These are phyloP conservation scores for Cyprinus carpio DNA, from an alignment of 2,113 vertebrate species.

Conservation along the genomic window DNA sequence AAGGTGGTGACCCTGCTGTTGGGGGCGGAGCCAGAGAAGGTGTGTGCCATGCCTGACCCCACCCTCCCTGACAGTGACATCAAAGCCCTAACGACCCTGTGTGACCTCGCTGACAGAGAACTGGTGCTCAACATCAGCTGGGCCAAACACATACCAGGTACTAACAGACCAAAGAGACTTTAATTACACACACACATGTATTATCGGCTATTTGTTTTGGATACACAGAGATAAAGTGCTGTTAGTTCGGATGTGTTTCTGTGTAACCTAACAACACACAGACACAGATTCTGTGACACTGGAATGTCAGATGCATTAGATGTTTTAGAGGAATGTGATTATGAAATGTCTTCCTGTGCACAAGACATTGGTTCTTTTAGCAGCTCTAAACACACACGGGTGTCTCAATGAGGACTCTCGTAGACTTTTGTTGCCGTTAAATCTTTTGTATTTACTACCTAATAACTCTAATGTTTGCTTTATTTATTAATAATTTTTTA, in stretches of 20 bases:
- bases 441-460: neutral
- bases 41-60: slow-evolving; percentile 98
- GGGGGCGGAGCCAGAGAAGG: slow-evolving; percentile 95
- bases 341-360: neutral
- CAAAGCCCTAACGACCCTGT: slow-evolving; percentile 97
- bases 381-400: neutral
- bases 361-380: neutral
- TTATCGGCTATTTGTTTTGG: slow-evolving; percentile 28
- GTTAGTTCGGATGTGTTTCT: slow-evolving; percentile 27
- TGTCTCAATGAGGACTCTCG: neutral
- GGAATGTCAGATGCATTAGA: neutral
- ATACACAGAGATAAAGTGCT: slow-evolving; percentile 19
- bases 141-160: slow-evolving; percentile 99
- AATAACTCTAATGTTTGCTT: neutral
- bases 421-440: neutral
- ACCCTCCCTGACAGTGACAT: slow-evolving; percentile 96
- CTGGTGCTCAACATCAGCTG: slow-evolving; percentile 98
- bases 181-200: slow-evolving; percentile 41
- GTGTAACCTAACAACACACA: slow-evolving; percentile 8
- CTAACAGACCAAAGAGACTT: neutral
- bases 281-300: slow-evolving; percentile 6
- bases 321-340: neutral
- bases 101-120: slow-evolving; percentile 94
- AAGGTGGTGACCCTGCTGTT: slow-evolving; percentile 96
- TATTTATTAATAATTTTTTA: neutral